Evolutionary conservation across 2,113 vertebrate genomes (phyloP).

Genomic region (Mastomys coucha): DNA sequence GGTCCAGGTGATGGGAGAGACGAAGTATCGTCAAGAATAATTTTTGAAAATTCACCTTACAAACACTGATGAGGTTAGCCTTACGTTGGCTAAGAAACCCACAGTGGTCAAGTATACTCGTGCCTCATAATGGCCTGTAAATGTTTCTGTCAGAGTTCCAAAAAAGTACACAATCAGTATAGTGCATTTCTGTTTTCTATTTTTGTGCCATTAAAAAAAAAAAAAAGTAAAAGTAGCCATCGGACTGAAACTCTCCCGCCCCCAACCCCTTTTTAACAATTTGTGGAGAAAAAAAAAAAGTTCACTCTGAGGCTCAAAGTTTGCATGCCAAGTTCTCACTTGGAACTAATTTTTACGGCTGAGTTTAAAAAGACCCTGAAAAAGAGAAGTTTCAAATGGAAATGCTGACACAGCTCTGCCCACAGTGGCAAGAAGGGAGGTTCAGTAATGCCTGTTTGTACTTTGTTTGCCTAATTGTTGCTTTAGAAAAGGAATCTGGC

Average conservation of each 20-base stretch:
- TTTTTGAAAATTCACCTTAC: constrained; percentile 52
- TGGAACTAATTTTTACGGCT: constrained; percentile 85
- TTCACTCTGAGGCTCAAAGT: constrained; percentile 78
- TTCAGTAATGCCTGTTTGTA: constrained; percentile 71
- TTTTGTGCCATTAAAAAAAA: constrained; percentile 56
- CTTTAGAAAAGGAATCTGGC: constrained; percentile 87
- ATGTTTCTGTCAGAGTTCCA: constrained; percentile 74
- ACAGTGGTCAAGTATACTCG: constrained; percentile 46
- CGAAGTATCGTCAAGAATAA: not conserved
- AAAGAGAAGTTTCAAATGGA: constrained; percentile 70
- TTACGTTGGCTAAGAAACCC: constrained; percentile 71
- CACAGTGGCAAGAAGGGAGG: constrained; percentile 67
- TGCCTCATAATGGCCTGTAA: constrained; percentile 69
- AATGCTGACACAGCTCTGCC: constrained; percentile 84
- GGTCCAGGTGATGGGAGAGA: constrained; percentile 44
- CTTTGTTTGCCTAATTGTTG: constrained; percentile 86
- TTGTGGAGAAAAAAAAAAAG: constrained; percentile 66
- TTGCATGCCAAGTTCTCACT: constrained; percentile 81
- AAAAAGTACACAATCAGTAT: constrained; percentile 67
- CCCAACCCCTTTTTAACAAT: constrained; percentile 72
- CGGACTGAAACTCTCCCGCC: constrained; percentile 7
- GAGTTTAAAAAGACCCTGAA: constrained; percentile 82
- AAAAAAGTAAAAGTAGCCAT: constrained; percentile 77
- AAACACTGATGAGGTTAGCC: constrained; percentile 53
- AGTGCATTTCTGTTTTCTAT: constrained; percentile 73